Base-by-base conservation (phyloP, 1,140 invertebrate species). In the Drosophila novamexicana region DNA sequence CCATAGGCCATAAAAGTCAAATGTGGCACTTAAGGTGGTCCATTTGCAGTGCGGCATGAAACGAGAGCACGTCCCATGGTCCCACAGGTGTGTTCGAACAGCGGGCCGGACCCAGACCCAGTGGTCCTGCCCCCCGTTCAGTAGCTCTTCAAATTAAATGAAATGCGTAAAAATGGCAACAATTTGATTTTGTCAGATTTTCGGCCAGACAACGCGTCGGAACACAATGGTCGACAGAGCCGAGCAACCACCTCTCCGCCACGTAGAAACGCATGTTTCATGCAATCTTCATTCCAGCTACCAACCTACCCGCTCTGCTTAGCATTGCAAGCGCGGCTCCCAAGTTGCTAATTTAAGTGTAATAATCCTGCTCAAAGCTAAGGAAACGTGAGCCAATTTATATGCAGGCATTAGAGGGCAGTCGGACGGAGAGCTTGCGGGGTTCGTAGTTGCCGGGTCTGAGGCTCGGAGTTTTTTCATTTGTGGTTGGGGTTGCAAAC, bases 101-200 rank as follows among this genome's bases (percentile, higher is more conserved):
- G 22, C 42, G 53, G 22, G 0, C 52, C 67, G 12, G 45, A 9
- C 4, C 36, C 22, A 44, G 10, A 42, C 1, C 52, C 16, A 7
- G 6, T 8, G 14, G 14, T 22, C 44, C 9, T 8, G 2, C 34
- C n/a, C 14, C 12, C 53, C 42, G 47, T 47, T 63, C 78, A 54
- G 69, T 47, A 65, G 80, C 79, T 76, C 85, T 89, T 90, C 77
- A 89, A 89, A 89, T 89, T 89, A 89, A 89, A 89, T 89, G 84
- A 90, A 89, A 89, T 89, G 85, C 84, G 85, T 89, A 89, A 89
- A 89, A 89, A 89, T 90, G 85, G 84, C 84, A 89, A 89, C 85
- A 89, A 89, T 89, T 89, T 89, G 84, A 89, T 89, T 89, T 89
- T 84, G 84, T 89, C 84, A 81, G 84, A 89, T 89, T 89, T 89